Evolutionary conservation across 2,888 invertebrate genomes (phyloP).

Genomic region (Itoplectis maculator): DNA sequence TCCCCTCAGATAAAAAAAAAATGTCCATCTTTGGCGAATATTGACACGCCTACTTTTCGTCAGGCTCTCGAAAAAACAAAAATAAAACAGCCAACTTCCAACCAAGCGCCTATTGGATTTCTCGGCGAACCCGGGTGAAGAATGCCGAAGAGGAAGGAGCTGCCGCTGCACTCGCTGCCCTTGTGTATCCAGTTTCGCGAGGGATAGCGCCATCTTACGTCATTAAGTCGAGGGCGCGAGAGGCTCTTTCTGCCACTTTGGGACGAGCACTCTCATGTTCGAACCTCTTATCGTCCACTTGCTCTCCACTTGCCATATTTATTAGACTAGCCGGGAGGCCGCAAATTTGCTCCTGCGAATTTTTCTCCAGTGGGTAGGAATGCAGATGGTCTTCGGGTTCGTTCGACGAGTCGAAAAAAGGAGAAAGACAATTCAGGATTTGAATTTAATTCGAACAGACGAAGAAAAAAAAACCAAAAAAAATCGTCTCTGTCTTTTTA

Average conservation of each 20-base stretch:
- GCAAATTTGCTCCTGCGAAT: not conserved
- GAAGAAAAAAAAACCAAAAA: not conserved
- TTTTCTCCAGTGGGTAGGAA: not conserved
- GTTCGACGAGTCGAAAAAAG: not conserved
- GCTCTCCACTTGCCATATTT: constrained; percentile 18
- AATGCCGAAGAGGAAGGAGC: constrained; percentile 2
- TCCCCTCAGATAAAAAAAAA: no score
- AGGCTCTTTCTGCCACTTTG: constrained; percentile 27
- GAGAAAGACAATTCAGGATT: not conserved
- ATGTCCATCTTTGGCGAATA: not conserved
- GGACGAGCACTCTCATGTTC: constrained; percentile 44
- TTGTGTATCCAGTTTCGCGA: constrained; percentile 62
- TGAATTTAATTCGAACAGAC: not conserved
- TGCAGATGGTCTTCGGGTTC: not conserved
- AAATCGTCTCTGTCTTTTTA: not conserved
- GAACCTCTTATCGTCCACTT: constrained; percentile 17
- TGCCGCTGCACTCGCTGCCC: no score
- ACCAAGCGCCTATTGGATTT: constrained; percentile 31
- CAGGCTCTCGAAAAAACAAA: not conserved
- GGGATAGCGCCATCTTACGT: constrained; percentile 62
- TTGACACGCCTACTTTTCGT: not conserved
- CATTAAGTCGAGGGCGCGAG: constrained; percentile 37
- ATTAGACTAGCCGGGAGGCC: not conserved
- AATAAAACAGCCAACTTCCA: not conserved
- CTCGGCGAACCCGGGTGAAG: not conserved